Conservation (phyloP, 2,888 invertebrate species). For the Vanessa cardui region DNA sequence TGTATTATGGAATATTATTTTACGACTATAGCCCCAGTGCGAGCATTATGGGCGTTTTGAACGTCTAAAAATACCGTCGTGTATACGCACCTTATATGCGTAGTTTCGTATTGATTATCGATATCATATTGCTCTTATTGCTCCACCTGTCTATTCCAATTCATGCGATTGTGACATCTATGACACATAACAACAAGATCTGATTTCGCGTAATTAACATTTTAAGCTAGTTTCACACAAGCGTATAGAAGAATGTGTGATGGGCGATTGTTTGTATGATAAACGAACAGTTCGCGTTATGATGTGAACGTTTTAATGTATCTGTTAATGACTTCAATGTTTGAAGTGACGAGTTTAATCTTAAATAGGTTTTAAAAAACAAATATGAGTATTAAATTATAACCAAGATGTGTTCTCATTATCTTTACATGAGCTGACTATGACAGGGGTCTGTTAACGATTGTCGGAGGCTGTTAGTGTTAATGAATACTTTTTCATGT, state of each 20-base stretch:
- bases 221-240: slow-evolving; percentile 5
- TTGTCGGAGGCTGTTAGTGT: too few species aligned
- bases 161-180: slow-evolving; percentile 28
- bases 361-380: slow-evolving; percentile 14
- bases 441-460: too few species aligned
- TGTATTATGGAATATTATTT: slow-evolving; percentile 82
- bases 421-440: too few species aligned
- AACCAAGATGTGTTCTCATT: too few species aligned
- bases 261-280: slow-evolving; percentile 31
- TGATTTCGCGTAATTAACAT: slow-evolving; percentile 16
- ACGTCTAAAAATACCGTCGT: slow-evolving; percentile 71
- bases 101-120: slow-evolving; percentile 42
- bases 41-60: slow-evolving; percentile 69
- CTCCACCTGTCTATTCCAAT: slow-evolving; percentile 32
- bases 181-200: not conserved
- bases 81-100: slow-evolving; percentile 54
- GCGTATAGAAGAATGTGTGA: slow-evolving; percentile 13
- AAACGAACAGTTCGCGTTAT: slow-evolving; percentile 31
- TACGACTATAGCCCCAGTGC: slow-evolving; percentile 64
- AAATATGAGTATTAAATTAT: slow-evolving; percentile 13
- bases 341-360: slow-evolving; percentile 14
- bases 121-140: slow-evolving; percentile 20
- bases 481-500: too few species aligned
- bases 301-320: slow-evolving; percentile 28
- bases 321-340: slow-evolving; percentile 24